Evolutionary conservation across 2,888 invertebrate genomes (phyloP), one percentile per base, ranked within the genome.

Genomic region (Deroplatys truncata): DNA sequence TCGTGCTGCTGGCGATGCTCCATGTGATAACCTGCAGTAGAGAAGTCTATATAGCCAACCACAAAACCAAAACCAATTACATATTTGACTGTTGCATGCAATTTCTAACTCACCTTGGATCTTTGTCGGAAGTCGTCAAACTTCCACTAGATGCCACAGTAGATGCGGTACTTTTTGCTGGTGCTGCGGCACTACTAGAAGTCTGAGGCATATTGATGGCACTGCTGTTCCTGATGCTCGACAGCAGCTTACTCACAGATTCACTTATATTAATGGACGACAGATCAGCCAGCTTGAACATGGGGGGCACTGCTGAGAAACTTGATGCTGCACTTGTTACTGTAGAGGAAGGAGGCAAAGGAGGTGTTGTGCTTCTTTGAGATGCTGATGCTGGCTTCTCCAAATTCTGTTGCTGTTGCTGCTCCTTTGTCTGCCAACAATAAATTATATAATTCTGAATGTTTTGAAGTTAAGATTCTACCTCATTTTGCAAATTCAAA

Each of bases 231-330:
- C 91, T 83, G 56, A 91, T 91, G 29, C 90, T 90, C 1, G 91
- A 90, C 83, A 97, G 92, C 88, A 97, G 92, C 92, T 96, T 96
- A 2, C 96, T 96, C 10, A 96, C 96, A 92, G 96, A 96, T 91
- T 95, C 96, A 88, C 96, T 96, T 90, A 97, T 96, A 91, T 96
- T 96, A 91, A 97, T 96, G 93, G 96, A 96, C 16, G 96, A 96
- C 82, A 96, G 93, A 92, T 82, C 15, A 87, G 31, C n/a, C 35
- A 31, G 35, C 31, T 31, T 35, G 35, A 35, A 84, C 10, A 84
- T 31, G 10, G 84, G 28, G 20, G 84, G 84, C n/a, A 13, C 29
- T 35, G 31, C 9, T 83, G 82, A 13, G 83, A 35, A 25, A 25
- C 5, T 82, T 56, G 72, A 28, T 83, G n/a, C 8, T 5, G 8